phyloP scores from a whole-genome alignment of 2,888 invertebrate species.

The Didymodactylos carnosus region DNA sequence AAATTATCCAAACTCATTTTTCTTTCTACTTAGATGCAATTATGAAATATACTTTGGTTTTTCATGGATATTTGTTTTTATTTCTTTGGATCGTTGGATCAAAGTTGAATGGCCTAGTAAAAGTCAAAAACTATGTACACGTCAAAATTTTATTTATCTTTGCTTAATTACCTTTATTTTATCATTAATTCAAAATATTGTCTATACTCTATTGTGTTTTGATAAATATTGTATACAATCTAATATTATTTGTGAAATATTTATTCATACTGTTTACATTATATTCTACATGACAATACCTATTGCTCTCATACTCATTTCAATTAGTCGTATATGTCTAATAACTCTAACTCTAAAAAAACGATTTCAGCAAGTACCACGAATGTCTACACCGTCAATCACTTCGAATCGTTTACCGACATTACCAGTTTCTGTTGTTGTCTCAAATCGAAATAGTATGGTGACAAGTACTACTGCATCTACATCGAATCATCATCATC shows the following conservation, averaged over 20 bases:
- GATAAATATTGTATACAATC: neutral
- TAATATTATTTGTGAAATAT: neutral
- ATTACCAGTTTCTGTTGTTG: too few species aligned
- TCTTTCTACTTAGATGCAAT: neutral
- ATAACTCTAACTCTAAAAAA: neutral
- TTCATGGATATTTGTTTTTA: neutral
- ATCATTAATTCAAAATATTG: neutral
- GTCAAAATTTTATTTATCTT: neutral
- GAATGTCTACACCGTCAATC: too few species aligned
- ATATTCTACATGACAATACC: neutral
- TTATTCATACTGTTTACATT: neutral
- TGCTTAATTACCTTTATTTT: neutral
- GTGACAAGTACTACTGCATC: neutral
- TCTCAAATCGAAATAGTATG: too few species aligned
- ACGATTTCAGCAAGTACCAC: too few species aligned
- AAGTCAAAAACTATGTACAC: neutral
- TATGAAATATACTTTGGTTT: neutral
- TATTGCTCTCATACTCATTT: neutral
- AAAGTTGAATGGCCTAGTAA: neutral
- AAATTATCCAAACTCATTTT: too few species aligned
- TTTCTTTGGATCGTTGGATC: neutral
- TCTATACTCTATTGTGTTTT: neutral
- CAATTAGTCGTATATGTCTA: neutral
- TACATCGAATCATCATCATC: neutral
- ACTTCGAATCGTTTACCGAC: neutral